Percentiles rank a stretch among this genome's conserved stretches.
Evolutionary conservation across 2,888 invertebrate genomes (phyloP).

Genomic region (Epinotia nisella): DNA sequence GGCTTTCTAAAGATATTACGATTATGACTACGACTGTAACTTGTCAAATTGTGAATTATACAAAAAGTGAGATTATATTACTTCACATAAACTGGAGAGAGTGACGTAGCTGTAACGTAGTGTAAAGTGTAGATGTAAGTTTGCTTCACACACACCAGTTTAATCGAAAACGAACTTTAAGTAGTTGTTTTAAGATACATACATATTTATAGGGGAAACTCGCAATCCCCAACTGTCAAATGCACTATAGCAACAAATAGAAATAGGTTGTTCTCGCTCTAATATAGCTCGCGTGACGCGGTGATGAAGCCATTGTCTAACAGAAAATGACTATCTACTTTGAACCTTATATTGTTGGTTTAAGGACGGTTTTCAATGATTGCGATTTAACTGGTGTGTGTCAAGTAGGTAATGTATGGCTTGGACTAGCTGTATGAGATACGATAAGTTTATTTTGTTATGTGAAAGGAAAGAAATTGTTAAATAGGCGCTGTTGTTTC

Average conservation of each 20-base stretch:
- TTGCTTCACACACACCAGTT: slow-evolving; percentile 13
- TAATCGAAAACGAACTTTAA: slow-evolving; percentile 2
- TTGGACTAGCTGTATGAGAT: slow-evolving; percentile 46
- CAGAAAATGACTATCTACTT: neutral
- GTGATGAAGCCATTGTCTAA: neutral
- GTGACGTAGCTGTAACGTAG: slow-evolving; percentile 27
- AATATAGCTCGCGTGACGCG: neutral
- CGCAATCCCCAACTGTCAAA: neutral
- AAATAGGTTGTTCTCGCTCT: neutral
- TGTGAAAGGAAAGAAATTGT: slow-evolving; percentile 38
- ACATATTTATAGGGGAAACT: slow-evolving; percentile 2
- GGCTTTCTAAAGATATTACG: neutral
- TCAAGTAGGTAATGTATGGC: slow-evolving; percentile 26
- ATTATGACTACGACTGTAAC: slow-evolving; percentile 24
- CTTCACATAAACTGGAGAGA: slow-evolving; percentile 25
- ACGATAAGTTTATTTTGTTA: slow-evolving; percentile 53
- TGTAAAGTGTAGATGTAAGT: slow-evolving; percentile 30
- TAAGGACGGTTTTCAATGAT: neutral
- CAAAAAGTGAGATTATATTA: slow-evolving; percentile 42
- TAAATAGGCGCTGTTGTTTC: slow-evolving; percentile 37
- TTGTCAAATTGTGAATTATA: slow-evolving; percentile 21
- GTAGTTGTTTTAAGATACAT: neutral
- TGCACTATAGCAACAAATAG: neutral
- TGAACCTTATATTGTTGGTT: neutral
- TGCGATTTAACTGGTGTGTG: slow-evolving; percentile 20